Conservation (phyloP, 2,888 invertebrate genomes). For the Macrostomum cliftonense region DNA sequence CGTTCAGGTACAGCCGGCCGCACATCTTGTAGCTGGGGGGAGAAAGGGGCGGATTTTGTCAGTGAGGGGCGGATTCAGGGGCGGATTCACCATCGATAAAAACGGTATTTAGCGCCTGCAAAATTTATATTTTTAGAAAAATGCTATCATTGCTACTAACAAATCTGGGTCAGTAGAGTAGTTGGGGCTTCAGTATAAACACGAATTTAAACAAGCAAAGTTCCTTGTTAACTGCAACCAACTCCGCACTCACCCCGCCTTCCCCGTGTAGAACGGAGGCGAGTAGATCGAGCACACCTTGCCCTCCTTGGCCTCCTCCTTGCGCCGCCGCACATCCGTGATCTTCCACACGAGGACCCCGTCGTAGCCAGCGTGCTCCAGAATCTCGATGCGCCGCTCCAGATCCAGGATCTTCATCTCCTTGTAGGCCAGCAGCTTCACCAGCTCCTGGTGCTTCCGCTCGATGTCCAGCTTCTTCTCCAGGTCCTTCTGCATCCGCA, state of each 20-base stretch:
- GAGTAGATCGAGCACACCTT: constrained; percentile 26
- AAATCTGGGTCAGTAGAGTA: too few species aligned
- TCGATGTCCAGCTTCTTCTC: constrained; percentile 13
- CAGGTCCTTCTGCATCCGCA: constrained; percentile 5
- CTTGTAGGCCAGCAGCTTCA: constrained; percentile 16
- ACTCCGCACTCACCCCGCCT: constrained; percentile 18
- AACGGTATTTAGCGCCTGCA: too few species aligned
- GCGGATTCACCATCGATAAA: too few species aligned
- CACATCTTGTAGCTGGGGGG: constrained; percentile 27
- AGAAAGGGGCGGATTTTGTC: background rate
- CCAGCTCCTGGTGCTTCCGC: constrained; percentile 15
- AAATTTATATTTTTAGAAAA: too few species aligned
- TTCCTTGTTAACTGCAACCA: too few species aligned
- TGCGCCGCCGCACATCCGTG: constrained; percentile 20
- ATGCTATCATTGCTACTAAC: too few species aligned
- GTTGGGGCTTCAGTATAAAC: too few species aligned
- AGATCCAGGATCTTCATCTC: constrained; percentile 19
- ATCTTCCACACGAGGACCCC: constrained; percentile 32
- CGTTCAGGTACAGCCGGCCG: constrained; percentile 26
- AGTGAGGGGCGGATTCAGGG: too few species aligned
- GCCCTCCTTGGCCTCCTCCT: constrained; percentile 23
- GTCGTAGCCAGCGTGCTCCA: constrained; percentile 19
- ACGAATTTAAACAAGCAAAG: too few species aligned
- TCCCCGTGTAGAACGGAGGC: constrained; percentile 26
- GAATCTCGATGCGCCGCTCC: constrained; percentile 10